Conservation (phyloP, 1,140 invertebrate genomes). For the Solenopsis invicta region DNA sequence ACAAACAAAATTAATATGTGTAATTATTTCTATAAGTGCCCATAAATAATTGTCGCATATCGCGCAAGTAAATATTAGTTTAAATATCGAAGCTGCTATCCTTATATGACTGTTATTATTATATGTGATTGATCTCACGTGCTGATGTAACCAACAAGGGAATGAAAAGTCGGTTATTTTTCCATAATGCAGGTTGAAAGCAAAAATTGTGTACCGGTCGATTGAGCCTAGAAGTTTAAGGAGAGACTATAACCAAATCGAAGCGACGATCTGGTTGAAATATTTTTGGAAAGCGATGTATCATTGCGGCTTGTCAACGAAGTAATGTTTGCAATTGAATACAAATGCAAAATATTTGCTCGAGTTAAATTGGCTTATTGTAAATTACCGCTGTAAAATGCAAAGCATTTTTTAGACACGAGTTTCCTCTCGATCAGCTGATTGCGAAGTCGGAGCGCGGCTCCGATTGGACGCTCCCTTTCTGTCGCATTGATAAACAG, state of each 20-base stretch:
- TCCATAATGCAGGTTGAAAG: background rate
- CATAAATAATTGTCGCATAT: background rate
- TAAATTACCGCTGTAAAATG: background rate
- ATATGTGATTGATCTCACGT: constrained; percentile 7
- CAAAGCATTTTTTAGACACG: background rate
- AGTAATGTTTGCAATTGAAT: background rate
- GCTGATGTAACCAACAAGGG: background rate
- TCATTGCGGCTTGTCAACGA: background rate
- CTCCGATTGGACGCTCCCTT: background rate
- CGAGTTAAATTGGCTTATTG: background rate
- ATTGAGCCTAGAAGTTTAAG: constrained; percentile 6
- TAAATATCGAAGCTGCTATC: background rate
- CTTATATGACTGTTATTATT: background rate
- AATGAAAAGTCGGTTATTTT: background rate
- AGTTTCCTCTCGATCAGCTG: constrained; percentile 8
- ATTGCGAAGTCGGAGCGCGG: background rate
- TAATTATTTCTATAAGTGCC: background rate
- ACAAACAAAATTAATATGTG: constrained; percentile 33
- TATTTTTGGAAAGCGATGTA: background rate
- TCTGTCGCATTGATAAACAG: background rate
- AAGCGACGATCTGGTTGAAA: background rate
- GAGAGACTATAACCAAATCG: background rate
- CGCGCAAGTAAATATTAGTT: background rate
- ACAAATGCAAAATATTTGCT: background rate
- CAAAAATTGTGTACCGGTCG: background rate